A percentile compares a stretch with the other conserved stretches of the same genome.
These are phyloP conservation scores for Yasuhikotakia modesta DNA, from an alignment of 2,797 vertebrate species.

Conservation along the genomic window DNA sequence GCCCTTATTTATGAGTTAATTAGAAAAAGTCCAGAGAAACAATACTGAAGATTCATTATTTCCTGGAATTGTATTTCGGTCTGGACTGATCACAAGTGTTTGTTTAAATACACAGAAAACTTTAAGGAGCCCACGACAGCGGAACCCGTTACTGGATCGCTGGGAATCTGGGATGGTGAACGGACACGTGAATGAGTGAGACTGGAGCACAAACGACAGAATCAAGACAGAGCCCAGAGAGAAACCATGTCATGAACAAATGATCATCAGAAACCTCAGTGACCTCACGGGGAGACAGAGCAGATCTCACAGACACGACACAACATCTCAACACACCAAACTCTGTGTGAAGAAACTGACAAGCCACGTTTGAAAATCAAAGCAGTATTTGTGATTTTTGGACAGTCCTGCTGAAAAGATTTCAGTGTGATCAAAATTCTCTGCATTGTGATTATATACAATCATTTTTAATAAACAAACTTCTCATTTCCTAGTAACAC, in stretches of 20 bases:
- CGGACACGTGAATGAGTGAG: slow-evolving; percentile 16
- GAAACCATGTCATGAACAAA: slow-evolving; percentile 24
- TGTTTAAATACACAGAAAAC: slow-evolving; percentile 31
- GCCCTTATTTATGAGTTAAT: too few relatives aligned
- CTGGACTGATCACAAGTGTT: too few relatives aligned
- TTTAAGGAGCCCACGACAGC: slow-evolving; percentile 64
- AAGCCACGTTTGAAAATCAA: background rate
- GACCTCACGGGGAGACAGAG: background rate
- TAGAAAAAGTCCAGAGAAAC: too few relatives aligned
- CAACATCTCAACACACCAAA: background rate
- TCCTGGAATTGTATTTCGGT: too few relatives aligned
- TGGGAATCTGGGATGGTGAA: slow-evolving; percentile 77
- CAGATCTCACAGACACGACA: slow-evolving; percentile 5
- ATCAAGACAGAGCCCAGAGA: too few relatives aligned
- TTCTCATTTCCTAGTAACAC: background rate
- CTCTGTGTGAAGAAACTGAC: too few relatives aligned
- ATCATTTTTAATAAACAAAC: slow-evolving; percentile 2
- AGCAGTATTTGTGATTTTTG: background rate
- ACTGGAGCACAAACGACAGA: slow-evolving; percentile 19
- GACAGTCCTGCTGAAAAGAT: background rate
- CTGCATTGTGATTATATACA: slow-evolving; percentile 4
- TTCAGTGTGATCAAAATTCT: slow-evolving; percentile 5
- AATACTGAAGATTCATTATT: too few relatives aligned
- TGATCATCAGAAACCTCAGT: background rate
- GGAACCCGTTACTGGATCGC: slow-evolving; percentile 73